A percentile compares a stretch with the other conserved stretches of the same genome.
phyloP scores from a whole-genome alignment of 2,113 vertebrate species.

The Delphinus delphis region DNA sequence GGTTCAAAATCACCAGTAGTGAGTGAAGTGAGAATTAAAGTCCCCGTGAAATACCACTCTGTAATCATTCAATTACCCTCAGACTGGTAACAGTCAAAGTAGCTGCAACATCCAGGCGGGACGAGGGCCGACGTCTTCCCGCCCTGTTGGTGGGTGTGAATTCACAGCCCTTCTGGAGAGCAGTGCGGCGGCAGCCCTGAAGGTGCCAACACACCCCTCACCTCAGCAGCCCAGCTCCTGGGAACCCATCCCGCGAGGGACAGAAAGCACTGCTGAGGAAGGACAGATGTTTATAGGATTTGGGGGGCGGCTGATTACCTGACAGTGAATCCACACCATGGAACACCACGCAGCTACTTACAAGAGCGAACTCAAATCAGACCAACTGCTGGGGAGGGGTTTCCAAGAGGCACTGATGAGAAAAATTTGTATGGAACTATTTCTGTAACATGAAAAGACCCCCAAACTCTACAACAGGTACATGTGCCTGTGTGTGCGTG shows the following conservation, averaged over 20 bases:
- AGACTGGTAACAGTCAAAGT: neutral
- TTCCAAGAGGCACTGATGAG: neutral
- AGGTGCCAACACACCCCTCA: fast-evolving
- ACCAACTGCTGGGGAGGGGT: neutral
- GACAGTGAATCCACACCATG: fast-evolving
- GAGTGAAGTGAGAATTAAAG: neutral
- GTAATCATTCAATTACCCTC: neutral
- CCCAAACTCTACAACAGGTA: neutral
- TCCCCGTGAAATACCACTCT: fast-evolving
- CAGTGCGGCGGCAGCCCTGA: fast-evolving
- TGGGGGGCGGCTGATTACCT: fast-evolving
- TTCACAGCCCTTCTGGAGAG: neutral
- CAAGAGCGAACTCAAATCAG: fast-evolving
- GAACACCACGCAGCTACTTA: fast-evolving
- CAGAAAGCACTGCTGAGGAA: neutral
- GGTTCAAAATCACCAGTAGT: fast-evolving
- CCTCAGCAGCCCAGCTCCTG: neutral
- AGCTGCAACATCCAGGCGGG: neutral
- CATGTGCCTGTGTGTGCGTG: fast-evolving
- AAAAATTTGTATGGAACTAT: neutral
- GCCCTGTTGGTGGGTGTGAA: fast-evolving
- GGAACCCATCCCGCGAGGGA: neutral
- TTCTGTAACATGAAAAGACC: neutral
- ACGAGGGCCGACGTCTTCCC: fast-evolving
- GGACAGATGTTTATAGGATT: neutral